phyloP scores from a whole-genome alignment of 2,888 invertebrate genomes.

The Cheiracanthium punctorium region DNA sequence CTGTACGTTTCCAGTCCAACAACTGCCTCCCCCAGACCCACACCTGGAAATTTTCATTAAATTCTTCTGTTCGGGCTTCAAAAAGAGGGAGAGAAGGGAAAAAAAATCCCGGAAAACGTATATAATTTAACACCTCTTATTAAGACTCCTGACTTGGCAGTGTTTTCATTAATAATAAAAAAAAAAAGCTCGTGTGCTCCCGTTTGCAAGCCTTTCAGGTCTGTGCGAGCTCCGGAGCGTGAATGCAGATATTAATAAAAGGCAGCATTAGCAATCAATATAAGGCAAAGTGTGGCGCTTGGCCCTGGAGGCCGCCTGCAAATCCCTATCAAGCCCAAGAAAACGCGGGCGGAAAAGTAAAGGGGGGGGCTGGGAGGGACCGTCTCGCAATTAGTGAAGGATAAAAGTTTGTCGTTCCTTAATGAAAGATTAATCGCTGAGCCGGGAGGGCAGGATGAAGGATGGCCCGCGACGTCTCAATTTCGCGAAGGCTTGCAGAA shows the following conservation, averaged over 20 bases:
- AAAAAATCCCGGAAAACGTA: slow-evolving; percentile 20
- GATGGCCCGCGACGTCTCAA: slow-evolving; percentile 55
- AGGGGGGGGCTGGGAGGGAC: slow-evolving; percentile 23
- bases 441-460: slow-evolving; percentile 50
- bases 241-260: slow-evolving; percentile 69
- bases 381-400: slow-evolving; percentile 68
- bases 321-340: slow-evolving; percentile 55
- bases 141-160: slow-evolving; percentile 51
- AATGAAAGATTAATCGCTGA: slow-evolving; percentile 67
- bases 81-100: not conserved
- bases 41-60: slow-evolving; percentile 64
- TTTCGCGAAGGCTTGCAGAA: slow-evolving; percentile 35
- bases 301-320: slow-evolving; percentile 46
- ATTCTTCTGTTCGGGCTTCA: slow-evolving; percentile 41
- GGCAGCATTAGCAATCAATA: slow-evolving; percentile 66
- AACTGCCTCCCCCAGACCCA: slow-evolving; percentile 13
- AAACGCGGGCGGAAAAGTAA: slow-evolving; percentile 27
- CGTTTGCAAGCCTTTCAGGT: slow-evolving; percentile 13
- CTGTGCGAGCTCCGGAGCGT: slow-evolving; percentile 43
- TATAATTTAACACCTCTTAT: slow-evolving; percentile 70
- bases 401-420: slow-evolving; percentile 70
- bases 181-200: not conserved
- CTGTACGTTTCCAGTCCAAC: slow-evolving; percentile 20
- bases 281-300: slow-evolving; percentile 31
- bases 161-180: slow-evolving; percentile 62